A percentile compares a stretch with the other conserved stretches of the same genome.
These are phyloP conservation scores for Amphipoea oculea DNA, from an alignment of 2,888 invertebrate genomes.

Conservation along the genomic window DNA sequence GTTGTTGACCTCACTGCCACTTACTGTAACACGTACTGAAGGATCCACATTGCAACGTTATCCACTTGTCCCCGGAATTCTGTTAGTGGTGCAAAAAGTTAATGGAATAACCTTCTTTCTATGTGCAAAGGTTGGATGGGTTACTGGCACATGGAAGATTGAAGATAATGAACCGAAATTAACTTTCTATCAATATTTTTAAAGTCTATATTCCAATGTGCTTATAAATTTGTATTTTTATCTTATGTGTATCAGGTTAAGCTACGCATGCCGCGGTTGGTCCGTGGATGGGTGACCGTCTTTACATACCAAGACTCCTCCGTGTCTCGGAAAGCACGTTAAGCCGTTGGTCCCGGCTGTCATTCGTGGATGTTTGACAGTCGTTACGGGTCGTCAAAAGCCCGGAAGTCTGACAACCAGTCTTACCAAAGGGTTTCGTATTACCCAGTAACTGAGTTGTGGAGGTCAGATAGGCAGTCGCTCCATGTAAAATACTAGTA, in stretches of 20 bases:
- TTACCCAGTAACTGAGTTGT: no score
- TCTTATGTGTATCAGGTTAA: background rate
- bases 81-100: slow-evolving; percentile 19
- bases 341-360: no score
- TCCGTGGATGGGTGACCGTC: no score
- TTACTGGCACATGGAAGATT: background rate
- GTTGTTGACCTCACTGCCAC: slow-evolving; percentile 69
- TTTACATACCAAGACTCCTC: no score
- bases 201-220: background rate
- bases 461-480: no score
- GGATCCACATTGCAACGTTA: slow-evolving; percentile 51
- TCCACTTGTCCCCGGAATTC: slow-evolving; percentile 50
- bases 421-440: no score
- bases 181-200: background rate
- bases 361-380: no score
- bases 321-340: no score
- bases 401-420: no score
- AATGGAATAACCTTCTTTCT: background rate
- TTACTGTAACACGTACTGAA: slow-evolving; percentile 62
- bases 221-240: background rate
- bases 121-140: background rate
- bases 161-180: background rate
- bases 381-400: no score
- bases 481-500: no score
- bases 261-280: no score